Conservation (phyloP, 2,113 vertebrate genomes). For the Microtus richardsoni region DNA sequence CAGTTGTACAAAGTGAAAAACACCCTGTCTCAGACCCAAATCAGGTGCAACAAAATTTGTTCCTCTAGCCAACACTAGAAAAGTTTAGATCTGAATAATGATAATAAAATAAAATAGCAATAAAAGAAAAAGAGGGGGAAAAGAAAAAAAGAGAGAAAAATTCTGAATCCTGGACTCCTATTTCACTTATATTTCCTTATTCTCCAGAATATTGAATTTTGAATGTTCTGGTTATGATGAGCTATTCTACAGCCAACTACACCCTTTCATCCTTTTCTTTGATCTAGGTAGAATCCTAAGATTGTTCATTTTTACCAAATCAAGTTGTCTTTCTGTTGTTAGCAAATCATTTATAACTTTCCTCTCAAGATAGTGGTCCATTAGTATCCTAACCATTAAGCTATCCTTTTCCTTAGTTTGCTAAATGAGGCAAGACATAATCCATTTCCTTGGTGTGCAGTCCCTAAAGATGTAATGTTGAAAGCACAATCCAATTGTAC, state of each 20-base stretch:
- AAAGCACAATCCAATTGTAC: no score
- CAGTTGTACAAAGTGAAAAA: no score
- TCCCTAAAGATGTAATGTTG: no score
- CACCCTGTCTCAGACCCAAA: not conserved
- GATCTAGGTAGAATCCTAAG: not conserved
- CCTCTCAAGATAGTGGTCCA: not conserved
- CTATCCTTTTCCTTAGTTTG: no score
- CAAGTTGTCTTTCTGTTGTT: not conserved
- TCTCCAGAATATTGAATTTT: not conserved
- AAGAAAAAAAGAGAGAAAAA: not conserved
- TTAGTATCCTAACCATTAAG: no score
- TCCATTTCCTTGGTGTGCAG: not conserved
- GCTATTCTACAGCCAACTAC: not conserved
- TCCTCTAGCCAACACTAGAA: not conserved
- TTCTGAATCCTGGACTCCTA: not conserved
- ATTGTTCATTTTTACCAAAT: not conserved
- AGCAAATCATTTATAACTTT: no score
- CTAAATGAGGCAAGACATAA: not conserved
- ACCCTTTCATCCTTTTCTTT: not conserved
- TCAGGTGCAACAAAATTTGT: not conserved
- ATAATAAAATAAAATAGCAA: not conserved
- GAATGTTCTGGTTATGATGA: not conserved
- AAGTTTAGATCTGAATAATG: not conserved
- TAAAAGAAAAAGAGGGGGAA: not conserved
- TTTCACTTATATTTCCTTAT: not conserved